Evolutionary conservation across 2,113 vertebrate species (phyloP), one percentile per base, ranked within the genome.

Genomic region (Pyrgilauda ruficollis): DNA sequence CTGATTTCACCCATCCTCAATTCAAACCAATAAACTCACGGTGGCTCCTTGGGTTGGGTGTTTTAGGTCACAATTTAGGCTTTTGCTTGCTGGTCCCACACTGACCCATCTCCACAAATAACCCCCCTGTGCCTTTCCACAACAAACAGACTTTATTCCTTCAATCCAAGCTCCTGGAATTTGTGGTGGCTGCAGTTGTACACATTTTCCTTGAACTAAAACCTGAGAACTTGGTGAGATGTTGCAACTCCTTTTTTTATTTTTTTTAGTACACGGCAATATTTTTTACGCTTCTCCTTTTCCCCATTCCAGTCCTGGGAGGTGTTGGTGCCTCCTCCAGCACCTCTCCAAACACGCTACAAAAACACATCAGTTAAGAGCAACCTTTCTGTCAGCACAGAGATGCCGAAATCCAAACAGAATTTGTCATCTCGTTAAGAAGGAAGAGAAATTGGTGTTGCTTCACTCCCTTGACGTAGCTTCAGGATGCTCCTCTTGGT

Each of bases 271-370:
- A 18, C 3, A 0, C 3, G 2, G 6, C 33, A 24, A 5, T 88
- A 21, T 72, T 61, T 94, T 96, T 88, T 28, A 22, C 0, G 4
- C 35, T 67, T 1, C 35, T 88, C 62, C 67, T 88, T 80, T 96
- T 93, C 85, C 86, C 88, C 88, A 75, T 97, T 94, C 80, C 88
- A 78, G 72, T 26, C n/a, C 68, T 49, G 85, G 79, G 90, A 97
- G 88, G 76, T 50, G 85, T 58, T 81, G 83, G 49, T 92, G 59
- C 72, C 83, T 93, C 88, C 75, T 59, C 73, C 66, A 68, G 19
- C 0, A 2, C 49, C 88, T 87, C 52, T 90, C 61, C 73, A 81
- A 94, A 93, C 61, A 81, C 0, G 0, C 31, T 6, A n/a, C 35
- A 12, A 68, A 87, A 95, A 59, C 90, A 59, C 31, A 52, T 44